Conservation (phyloP, 2,888 invertebrate species). For the Ellobium chinense region DNA sequence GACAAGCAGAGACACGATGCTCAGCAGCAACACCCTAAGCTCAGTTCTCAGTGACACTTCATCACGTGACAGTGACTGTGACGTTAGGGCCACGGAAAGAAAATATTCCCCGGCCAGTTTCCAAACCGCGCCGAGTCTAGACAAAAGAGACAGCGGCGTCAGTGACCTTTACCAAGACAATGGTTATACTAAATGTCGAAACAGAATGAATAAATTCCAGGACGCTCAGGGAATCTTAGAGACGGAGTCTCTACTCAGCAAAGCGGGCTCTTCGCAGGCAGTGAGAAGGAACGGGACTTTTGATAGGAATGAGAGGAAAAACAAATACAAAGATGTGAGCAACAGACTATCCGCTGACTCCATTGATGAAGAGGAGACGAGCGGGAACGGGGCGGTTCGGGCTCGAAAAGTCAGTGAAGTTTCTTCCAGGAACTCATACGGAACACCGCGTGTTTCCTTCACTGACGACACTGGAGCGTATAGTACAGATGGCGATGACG, state of each 20-base stretch:
- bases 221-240: background rate
- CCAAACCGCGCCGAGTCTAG: background rate
- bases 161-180: background rate
- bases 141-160: background rate
- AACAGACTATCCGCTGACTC: constrained; percentile 17
- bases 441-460: too few species aligned
- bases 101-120: constrained; percentile 3
- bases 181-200: background rate
- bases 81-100: constrained; percentile 15
- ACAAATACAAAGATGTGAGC: background rate
- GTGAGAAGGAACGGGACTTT: background rate
- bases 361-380: constrained; percentile 12
- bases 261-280: background rate
- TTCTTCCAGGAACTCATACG: background rate
- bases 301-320: background rate
- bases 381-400: background rate
- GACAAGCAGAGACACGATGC: constrained; percentile 39
- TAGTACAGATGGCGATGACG: constrained; percentile 42
- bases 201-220: background rate
- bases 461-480: background rate
- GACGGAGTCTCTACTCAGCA: constrained; percentile 2
- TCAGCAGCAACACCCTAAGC: constrained; percentile 51
- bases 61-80: constrained; percentile 19
- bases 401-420: background rate
- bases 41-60: constrained; percentile 53